A percentile compares a stretch with the other conserved stretches of the same genome.
Evolutionary conservation across 2,888 invertebrate species (phyloP).

Genomic region (Lymantria dispar): DNA sequence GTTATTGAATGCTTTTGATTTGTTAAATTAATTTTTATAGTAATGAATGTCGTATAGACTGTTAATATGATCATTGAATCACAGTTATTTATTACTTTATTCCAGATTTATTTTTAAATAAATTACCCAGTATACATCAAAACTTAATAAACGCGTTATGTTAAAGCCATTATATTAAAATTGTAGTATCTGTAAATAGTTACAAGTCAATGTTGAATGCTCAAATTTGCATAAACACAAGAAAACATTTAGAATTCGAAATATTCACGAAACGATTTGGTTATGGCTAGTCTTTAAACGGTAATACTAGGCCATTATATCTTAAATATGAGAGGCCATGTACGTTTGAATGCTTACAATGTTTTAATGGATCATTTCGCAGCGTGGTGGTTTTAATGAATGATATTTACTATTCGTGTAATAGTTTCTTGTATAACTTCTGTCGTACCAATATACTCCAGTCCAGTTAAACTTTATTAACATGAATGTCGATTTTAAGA

Average conservation of each 20-base stretch:
- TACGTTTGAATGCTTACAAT: not conserved
- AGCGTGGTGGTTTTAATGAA: constrained; percentile 28
- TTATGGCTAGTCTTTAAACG: not conserved
- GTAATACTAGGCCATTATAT: not conserved
- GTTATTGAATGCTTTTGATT: too few relatives aligned
- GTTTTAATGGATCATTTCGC: constrained; percentile 25
- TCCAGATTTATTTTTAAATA: too few relatives aligned
- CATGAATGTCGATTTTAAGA: constrained; percentile 41
- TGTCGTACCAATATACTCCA: constrained; percentile 41
- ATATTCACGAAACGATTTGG: not conserved
- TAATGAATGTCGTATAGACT: too few relatives aligned
- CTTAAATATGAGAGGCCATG: not conserved
- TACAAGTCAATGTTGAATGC: not conserved
- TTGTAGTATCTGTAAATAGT: too few relatives aligned
- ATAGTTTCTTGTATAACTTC: constrained; percentile 20
- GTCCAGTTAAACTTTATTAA: constrained; percentile 42
- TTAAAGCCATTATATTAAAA: too few relatives aligned
- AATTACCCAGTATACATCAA: too few relatives aligned
- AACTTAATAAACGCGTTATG: too few relatives aligned
- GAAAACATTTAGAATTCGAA: not conserved
- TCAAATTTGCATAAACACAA: not conserved
- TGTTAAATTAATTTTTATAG: too few relatives aligned
- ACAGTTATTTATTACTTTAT: too few relatives aligned
- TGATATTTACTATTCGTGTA: constrained; percentile 20
- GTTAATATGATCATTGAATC: too few relatives aligned